phyloP scores from a whole-genome alignment of 1,140 invertebrate genomes.

The Leptopilina boulardi region DNA sequence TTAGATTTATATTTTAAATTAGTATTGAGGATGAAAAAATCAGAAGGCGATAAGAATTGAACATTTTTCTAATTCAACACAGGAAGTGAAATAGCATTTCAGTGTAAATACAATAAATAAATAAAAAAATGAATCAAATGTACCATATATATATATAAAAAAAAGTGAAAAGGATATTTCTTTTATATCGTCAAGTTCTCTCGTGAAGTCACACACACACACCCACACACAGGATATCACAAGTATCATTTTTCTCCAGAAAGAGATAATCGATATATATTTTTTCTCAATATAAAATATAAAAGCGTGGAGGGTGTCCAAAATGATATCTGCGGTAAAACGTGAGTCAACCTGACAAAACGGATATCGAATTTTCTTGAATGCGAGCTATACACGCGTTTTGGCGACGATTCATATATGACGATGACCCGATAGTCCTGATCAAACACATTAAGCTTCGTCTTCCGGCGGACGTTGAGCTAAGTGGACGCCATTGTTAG shows the following conservation, averaged over 20 bases:
- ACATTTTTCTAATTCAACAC: no score
- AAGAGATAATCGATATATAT: conserved; percentile 29
- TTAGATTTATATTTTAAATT: no score
- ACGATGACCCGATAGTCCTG: conserved; percentile 53
- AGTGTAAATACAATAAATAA: no score
- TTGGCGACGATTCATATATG: conserved; percentile 50
- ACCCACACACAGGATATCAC: no score
- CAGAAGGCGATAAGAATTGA: no score
- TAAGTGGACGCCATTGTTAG: conserved; percentile 65
- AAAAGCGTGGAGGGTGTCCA: neutral
- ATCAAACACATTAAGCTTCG: conserved; percentile 69
- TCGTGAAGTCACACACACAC: neutral
- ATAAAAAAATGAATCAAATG: no score
- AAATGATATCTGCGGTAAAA: neutral
- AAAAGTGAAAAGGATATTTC: neutral
- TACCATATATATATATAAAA: no score
- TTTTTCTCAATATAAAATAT: neutral
- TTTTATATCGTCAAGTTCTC: neutral
- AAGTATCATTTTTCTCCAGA: conserved; percentile 28
- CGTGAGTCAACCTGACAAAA: conserved; percentile 43
- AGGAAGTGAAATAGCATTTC: no score
- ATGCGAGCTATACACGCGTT: neutral
- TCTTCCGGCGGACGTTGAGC: conserved; percentile 64
- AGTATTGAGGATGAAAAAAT: no score
- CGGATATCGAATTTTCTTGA: conserved; percentile 50